Evolutionary conservation across 1,140 invertebrate genomes (phyloP).

Genomic region (Coboldia fuscipes): DNA sequence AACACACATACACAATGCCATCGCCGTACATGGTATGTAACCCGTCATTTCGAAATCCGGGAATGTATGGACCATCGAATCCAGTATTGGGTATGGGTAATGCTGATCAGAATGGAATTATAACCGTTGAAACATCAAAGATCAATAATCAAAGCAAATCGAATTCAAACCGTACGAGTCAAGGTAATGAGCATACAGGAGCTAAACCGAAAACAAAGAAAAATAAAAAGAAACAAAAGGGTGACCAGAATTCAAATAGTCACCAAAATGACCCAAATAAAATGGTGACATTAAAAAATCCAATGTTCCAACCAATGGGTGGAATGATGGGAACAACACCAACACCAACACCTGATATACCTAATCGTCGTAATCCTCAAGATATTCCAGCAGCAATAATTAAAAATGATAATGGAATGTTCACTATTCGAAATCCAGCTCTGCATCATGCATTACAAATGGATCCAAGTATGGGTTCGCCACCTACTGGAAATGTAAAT

Average conservation of each 20-base stretch:
- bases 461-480: slow-evolving; percentile 14
- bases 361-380: not conserved
- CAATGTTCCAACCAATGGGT: slow-evolving; percentile 35
- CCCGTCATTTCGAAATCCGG: too few species aligned
- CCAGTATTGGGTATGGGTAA: too few species aligned
- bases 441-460: slow-evolving; percentile 16
- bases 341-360: slow-evolving; percentile 9
- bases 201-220: slow-evolving; percentile 8
- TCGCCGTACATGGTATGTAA: too few species aligned
- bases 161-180: too few species aligned
- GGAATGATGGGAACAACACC: slow-evolving; percentile 19
- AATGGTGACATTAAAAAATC: slow-evolving; percentile 54
- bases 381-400: slow-evolving; percentile 35
- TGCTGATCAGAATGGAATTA: too few species aligned
- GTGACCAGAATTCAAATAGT: slow-evolving; percentile 25
- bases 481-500: slow-evolving; percentile 16
- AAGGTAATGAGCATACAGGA: too few species aligned
- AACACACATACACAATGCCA: too few species aligned
- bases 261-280: slow-evolving; percentile 24
- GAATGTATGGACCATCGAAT: too few species aligned
- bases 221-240: slow-evolving; percentile 34
- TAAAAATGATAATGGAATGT: slow-evolving; percentile 53
- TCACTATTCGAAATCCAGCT: slow-evolving; percentile 51
- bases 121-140: too few species aligned
- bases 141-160: too few species aligned